Evolutionary conservation across 1,140 invertebrate genomes (phyloP).

Genomic region (Thaumetopoea pityocampa): DNA sequence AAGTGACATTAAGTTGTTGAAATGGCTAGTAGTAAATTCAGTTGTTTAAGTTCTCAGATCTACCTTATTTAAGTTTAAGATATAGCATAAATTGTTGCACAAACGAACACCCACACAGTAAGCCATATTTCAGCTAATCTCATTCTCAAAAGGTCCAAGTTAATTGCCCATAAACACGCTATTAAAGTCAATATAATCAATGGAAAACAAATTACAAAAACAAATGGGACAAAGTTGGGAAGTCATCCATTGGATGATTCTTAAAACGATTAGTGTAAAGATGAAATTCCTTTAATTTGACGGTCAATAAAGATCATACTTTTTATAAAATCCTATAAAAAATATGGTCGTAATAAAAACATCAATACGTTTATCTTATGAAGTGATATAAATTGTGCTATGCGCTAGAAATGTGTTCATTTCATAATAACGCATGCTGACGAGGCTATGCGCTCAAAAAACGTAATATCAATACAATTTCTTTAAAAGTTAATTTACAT

Average conservation of each 20-base stretch:
- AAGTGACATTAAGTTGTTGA: too few species aligned
- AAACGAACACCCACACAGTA: slow-evolving; percentile 3
- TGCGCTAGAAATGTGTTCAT: not conserved
- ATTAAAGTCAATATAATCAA: slow-evolving; percentile 18
- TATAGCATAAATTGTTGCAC: slow-evolving; percentile 11
- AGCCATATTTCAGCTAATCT: slow-evolving; percentile 9
- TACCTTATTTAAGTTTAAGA: too few species aligned
- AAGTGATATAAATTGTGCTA: slow-evolving; percentile 3
- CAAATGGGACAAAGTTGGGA: too few species aligned
- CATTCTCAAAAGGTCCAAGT: slow-evolving; percentile 8
- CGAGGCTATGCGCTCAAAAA: too few species aligned
- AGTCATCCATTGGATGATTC: not conserved
- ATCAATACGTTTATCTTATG: slow-evolving; percentile 8
- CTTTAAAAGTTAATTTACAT: too few species aligned
- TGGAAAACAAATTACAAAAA: slow-evolving; percentile 10
- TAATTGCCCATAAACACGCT: slow-evolving; percentile 20
- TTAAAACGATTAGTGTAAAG: not conserved
- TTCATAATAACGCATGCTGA: too few species aligned
- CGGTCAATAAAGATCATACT: not conserved
- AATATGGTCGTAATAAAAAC: slow-evolving; percentile 10
- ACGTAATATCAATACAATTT: too few species aligned
- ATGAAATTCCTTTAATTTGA: not conserved
- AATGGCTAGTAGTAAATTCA: slow-evolving; percentile 5
- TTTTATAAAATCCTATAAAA: slow-evolving; percentile 5
- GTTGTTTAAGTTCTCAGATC: not conserved